Base-by-base conservation (phyloP, 2,888 invertebrate genomes). In the Dasypolia templi region DNA sequence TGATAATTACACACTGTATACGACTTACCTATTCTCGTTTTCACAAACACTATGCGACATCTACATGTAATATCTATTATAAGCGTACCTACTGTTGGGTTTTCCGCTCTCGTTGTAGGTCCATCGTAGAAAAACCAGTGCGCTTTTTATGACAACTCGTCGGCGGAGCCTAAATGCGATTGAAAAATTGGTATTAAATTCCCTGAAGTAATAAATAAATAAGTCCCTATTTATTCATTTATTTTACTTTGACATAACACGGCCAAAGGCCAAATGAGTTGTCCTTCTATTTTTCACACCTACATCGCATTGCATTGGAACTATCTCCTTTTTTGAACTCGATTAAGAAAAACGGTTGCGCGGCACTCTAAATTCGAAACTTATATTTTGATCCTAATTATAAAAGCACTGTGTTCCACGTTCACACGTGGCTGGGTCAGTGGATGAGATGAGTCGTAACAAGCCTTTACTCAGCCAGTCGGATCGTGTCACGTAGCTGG, bases 401-500 rank as follows among this genome's bases (percentile, higher is more conserved):
- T n/a, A 75, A 75, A 75, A 56, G 51, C 29, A 29, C 32, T 26
- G 35, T 53, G 62, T 77, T 77, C 66, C 55, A 82, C 58, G 44
- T 67, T 77, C 77, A 77, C 72, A 72, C 62, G 58, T 42, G n/a
- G 53, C 42, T 22, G n/a, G 65, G 17, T 85, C 79, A 88, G 68
- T 87, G 72, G 35, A 56, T 76, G 79, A 73, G 64, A 95, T 93
- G 61, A 96, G 88, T 55, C 92, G 92, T 69, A 7, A 90, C 85
- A 62, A 62, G 32, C 97, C 97, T 87, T 94, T 96, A 87, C 97
- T 97, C 68, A 96, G 89, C 92, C 96, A 97, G 89, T 97, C 97
- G 72, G 97, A 97, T 74, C 97, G 94, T 26, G 97, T 95, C 59
- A 98, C 95, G 91, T 98, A 98, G 80, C 97, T 97, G 0, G 98